Conservation (phyloP, 2,888 invertebrate species). For the Patella ulyssiponensis region DNA sequence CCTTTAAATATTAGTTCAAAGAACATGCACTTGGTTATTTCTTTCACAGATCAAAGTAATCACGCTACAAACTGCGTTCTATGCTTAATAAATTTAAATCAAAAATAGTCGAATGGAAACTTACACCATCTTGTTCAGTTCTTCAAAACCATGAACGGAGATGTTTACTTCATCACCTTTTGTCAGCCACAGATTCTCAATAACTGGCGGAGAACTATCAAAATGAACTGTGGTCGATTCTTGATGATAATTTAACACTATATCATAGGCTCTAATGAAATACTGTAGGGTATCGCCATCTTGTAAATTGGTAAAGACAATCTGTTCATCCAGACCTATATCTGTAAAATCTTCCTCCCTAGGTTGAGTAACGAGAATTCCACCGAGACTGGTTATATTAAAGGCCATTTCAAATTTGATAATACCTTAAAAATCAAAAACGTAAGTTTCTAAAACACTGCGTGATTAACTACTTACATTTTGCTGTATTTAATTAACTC, state of each 20-base stretch:
- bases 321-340: background rate
- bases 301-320: constrained; percentile 11
- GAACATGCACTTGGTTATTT: too few relatives aligned
- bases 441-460: fast-evolving
- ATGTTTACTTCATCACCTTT: constrained; percentile 29
- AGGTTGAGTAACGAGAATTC: constrained; percentile 13
- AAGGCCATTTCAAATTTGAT: constrained; percentile 33
- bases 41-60: background rate
- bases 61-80: constrained; percentile 34
- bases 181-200: constrained; percentile 41
- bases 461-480: too few relatives aligned
- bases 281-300: constrained; percentile 40
- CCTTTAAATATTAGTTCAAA: too few relatives aligned
- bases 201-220: constrained; percentile 42
- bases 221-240: constrained; percentile 36
- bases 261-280: constrained; percentile 36
- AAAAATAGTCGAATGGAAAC: too few relatives aligned
- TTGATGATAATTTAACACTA: constrained; percentile 31
- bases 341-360: background rate
- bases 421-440: constrained; percentile 28
- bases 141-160: too few relatives aligned
- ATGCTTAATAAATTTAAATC: constrained; percentile 36
- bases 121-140: too few relatives aligned
- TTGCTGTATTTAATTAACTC: too few relatives aligned
- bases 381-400: constrained; percentile 20